These are phyloP conservation scores for Antheraea mylitta DNA, from an alignment of 1,140 invertebrate species.

Conservation along the genomic window DNA sequence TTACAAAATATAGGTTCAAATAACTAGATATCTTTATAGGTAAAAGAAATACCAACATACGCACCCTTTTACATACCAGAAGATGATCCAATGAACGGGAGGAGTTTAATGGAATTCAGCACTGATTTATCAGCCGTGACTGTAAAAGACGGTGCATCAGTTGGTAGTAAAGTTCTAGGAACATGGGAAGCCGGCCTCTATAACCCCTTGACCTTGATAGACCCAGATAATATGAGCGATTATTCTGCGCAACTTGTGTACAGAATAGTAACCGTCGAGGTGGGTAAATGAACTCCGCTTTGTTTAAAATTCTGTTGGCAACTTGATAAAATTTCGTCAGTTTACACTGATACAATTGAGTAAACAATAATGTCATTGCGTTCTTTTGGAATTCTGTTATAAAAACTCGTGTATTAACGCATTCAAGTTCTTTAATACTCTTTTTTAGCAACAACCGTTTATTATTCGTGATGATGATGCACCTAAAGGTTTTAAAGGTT, in stretches of 20 bases:
- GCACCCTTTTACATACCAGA: slow-evolving; percentile 81
- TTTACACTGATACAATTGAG: slow-evolving; percentile 53
- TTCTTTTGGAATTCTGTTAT: slow-evolving; percentile 29
- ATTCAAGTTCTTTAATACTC: slow-evolving; percentile 12
- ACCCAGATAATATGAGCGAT: slow-evolving; percentile 84
- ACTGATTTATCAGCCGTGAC: slow-evolving; percentile 84
- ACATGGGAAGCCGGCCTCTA: slow-evolving; percentile 85
- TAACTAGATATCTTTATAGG: slow-evolving; percentile 48
- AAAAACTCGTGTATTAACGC: slow-evolving; percentile 7
- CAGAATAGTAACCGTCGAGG: slow-evolving; percentile 88
- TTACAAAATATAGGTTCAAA: too few species aligned
- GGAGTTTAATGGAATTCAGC: slow-evolving; percentile 86
- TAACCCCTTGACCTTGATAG: slow-evolving; percentile 81
- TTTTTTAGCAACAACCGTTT: slow-evolving; percentile 90
- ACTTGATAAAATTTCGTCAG: slow-evolving; percentile 49
- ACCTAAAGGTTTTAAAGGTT: slow-evolving; percentile 89
- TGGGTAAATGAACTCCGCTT: slow-evolving; percentile 62
- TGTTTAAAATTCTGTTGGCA: slow-evolving; percentile 40
- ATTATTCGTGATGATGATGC: slow-evolving; percentile 85
- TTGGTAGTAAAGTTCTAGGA: slow-evolving; percentile 82
- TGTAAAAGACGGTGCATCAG: slow-evolving; percentile 82
- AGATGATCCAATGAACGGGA: slow-evolving; percentile 82
- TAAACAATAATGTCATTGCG: slow-evolving; percentile 45
- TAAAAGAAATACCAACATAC: slow-evolving; percentile 82
- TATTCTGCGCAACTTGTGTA: slow-evolving; percentile 90